Evolutionary conservation across 1,140 invertebrate genomes (phyloP), one percentile per base, ranked within the genome.

Genomic region (Bombus waltoni): DNA sequence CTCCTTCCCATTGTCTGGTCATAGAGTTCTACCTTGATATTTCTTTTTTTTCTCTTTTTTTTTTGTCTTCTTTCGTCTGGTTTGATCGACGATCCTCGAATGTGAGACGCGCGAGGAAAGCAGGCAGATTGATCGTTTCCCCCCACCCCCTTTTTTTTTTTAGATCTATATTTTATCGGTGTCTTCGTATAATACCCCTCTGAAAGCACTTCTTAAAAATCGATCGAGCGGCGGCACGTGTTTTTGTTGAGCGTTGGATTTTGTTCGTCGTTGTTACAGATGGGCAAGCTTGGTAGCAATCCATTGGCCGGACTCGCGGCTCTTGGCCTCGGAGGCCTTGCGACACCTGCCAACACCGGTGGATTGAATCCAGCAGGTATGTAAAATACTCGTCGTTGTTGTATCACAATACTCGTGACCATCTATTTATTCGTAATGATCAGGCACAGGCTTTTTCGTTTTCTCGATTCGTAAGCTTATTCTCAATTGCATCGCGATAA

Each of bases 311-410:
- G 98, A 87, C 95, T 98, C 75, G 98, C 98, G 65, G 98, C 98
- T 75, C 95, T 98, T 80, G 98, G 98, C 83, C 96, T 98, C 9
- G 98, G 98, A 90, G 98, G 98, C 74, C 96, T 98, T 83, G 97
- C 97, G 89, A 95, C 96, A 71, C 97, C 97, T 72, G 96, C 97
- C 70, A 98, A 97, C 92, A 97, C 97, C 78, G 97, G 97, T 88
- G 98, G 98, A 91, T 96, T 98, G 66, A 98, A 98, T 95, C 98
- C 98, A 91, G 98, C 98, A 96, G 98, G 98, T 98, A 96, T 96
- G 35, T 9, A 2, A 18, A 62, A 6, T 9, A 62, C 22, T 8
- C 28, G 9, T 28, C 22, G 2, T 71, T 38, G 1, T 13, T 62
- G 1, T n/a, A 1, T n/a, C 13, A 62, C 59, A 0, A 11, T n/a